Conservation (phyloP, 30 jellyfish, hydroid and myxozoan species). For the Nemopilema nomurai region DNA sequence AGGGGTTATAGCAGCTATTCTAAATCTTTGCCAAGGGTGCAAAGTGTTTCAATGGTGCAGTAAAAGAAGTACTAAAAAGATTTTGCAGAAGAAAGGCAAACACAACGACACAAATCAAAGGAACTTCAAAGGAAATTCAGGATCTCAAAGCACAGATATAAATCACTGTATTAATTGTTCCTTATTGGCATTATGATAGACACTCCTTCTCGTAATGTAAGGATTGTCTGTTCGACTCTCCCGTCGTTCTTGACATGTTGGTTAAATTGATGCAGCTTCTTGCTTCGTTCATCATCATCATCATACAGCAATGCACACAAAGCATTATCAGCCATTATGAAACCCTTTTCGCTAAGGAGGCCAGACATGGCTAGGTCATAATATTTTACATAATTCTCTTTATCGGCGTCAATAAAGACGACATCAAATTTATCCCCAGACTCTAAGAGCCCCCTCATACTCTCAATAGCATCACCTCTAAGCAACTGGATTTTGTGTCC, state of each 20-base stretch:
- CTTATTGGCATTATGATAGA: slow-evolving; percentile 43
- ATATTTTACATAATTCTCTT: slow-evolving; percentile 45
- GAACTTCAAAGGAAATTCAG: too few relatives aligned
- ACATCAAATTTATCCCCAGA: slow-evolving; percentile 50
- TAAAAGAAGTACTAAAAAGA: too few relatives aligned
- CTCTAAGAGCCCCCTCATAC: slow-evolving; percentile 48
- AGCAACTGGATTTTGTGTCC: slow-evolving; percentile 45
- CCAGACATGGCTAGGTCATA: slow-evolving; percentile 69
- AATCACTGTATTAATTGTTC: background rate
- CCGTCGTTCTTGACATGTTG: slow-evolving; percentile 59
- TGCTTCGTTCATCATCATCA: slow-evolving; percentile 63
- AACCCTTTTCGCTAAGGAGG: slow-evolving; percentile 46
- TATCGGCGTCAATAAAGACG: slow-evolving; percentile 64
- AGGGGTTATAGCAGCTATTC: too few relatives aligned
- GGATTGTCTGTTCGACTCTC: slow-evolving; percentile 57
- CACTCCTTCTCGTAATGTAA: slow-evolving; percentile 64
- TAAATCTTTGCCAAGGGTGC: too few relatives aligned
- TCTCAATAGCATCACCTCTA: slow-evolving; percentile 49
- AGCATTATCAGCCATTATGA: slow-evolving; percentile 65
- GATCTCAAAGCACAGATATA: background rate
- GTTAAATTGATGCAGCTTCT: slow-evolving; percentile 61
- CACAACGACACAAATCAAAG: too few relatives aligned
- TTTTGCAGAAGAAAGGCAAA: too few relatives aligned
- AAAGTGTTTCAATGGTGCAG: too few relatives aligned
- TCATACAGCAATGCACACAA: slow-evolving; percentile 61